Conservation (phyloP, 2,113 vertebrate genomes). For the Passer montanus region DNA sequence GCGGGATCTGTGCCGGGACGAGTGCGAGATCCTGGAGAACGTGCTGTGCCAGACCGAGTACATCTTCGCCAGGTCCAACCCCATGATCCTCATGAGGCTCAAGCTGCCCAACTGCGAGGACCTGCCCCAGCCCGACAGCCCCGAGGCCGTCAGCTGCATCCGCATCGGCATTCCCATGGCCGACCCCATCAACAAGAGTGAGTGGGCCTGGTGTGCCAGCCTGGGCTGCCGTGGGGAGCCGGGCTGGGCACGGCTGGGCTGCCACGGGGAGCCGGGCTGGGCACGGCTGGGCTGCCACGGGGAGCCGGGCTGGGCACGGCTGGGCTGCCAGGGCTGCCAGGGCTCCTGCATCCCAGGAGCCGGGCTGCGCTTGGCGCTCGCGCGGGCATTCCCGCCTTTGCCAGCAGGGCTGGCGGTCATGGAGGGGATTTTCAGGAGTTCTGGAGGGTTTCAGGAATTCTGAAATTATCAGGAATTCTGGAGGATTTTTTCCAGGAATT, state of each 20-base stretch:
- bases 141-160: conserved; percentile 89
- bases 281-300: no score
- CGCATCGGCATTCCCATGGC: conserved; percentile 97
- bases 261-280: no score
- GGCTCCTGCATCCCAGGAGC: neutral
- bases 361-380: neutral
- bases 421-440: no score
- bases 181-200: conserved; percentile 96
- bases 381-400: no score
- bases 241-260: no score
- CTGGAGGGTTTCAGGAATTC: no score
- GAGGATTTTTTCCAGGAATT: no score
- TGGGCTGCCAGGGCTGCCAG: no score
- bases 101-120: conserved; percentile 98
- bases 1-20: conserved; percentile 92
- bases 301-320: neutral
- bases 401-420: no score
- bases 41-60: conserved; percentile 98
- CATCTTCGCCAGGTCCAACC: conserved; percentile 96
- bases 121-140: conserved; percentile 88
- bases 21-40: conserved; percentile 97
- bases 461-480: no score
- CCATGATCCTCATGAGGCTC: conserved; percentile 93
- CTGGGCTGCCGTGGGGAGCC: no score
- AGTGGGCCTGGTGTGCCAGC: conserved; percentile 25